Conservation (phyloP, 2,113 vertebrate species). For the Tympanuchus pallidicinctus region DNA sequence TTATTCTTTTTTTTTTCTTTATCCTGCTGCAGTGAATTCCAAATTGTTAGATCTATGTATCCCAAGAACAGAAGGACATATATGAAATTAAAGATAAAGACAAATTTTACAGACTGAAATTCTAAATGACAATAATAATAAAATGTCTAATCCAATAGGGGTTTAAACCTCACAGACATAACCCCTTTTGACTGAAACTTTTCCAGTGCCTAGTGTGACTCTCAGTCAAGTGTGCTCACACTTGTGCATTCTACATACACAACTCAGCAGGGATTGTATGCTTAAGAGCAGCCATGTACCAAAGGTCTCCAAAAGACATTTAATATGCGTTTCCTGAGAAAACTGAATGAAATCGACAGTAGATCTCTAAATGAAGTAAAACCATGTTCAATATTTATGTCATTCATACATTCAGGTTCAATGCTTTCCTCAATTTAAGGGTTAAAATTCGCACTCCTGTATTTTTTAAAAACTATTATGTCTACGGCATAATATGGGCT, state of each 20-base stretch:
- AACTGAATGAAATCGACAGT: background rate
- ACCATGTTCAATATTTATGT: background rate
- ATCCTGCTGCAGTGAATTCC: background rate
- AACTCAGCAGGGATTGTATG: background rate
- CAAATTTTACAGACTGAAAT: slow-evolving; percentile 26
- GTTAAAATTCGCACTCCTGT: background rate
- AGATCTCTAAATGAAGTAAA: background rate
- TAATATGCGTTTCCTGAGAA: background rate
- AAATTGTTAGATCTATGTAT: slow-evolving; percentile 38
- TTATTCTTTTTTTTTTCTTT: background rate
- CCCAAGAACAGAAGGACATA: background rate
- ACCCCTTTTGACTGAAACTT: slow-evolving; percentile 5
- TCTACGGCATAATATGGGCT: background rate
- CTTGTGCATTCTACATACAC: background rate
- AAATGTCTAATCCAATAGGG: background rate
- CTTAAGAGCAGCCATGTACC: background rate
- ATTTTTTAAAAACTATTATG: background rate
- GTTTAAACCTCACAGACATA: background rate
- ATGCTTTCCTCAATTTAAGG: background rate
- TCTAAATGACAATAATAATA: slow-evolving; percentile 8
- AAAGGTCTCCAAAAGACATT: background rate
- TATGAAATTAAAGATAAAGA: slow-evolving; percentile 10
- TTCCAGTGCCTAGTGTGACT: background rate
- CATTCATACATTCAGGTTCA: background rate
- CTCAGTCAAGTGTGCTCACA: background rate